These are phyloP conservation scores for Agriotes lineatus DNA, from an alignment of 2,888 invertebrate genomes.

Conservation along the genomic window DNA sequence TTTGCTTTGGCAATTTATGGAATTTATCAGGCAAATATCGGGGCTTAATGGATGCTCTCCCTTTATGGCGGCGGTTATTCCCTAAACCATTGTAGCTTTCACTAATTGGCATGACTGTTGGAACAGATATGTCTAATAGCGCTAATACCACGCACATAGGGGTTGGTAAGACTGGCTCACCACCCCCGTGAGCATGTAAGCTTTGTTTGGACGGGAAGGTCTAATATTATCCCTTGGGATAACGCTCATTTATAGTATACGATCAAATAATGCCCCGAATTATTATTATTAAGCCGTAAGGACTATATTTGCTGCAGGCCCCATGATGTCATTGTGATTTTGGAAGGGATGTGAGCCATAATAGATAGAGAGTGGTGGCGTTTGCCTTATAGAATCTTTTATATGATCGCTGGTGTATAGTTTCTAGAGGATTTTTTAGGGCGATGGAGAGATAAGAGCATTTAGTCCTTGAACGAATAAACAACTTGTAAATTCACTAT, in stretches of 20 bases:
- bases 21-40: slow-evolving; percentile 8
- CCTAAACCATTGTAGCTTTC: slow-evolving; percentile 36
- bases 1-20: not conserved
- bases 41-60: slow-evolving; percentile 22
- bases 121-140: slow-evolving; percentile 62
- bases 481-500: too few relatives aligned
- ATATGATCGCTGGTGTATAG: too few relatives aligned
- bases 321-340: slow-evolving; percentile 16
- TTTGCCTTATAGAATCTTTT: too few relatives aligned
- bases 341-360: slow-evolving; percentile 6
- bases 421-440: too few relatives aligned
- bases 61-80: slow-evolving; percentile 29
- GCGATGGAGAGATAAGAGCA: too few relatives aligned
- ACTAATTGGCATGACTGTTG: slow-evolving; percentile 62
- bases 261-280: slow-evolving; percentile 48
- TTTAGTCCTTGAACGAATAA: too few relatives aligned
- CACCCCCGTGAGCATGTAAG: slow-evolving; percentile 55
- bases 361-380: not conserved
- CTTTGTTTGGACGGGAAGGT: slow-evolving; percentile 61
- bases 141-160: slow-evolving; percentile 56
- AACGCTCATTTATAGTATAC: slow-evolving; percentile 58
- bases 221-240: slow-evolving; percentile 63
- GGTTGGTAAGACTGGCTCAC: slow-evolving; percentile 26
- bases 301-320: slow-evolving; percentile 31
- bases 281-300: slow-evolving; percentile 39